These are phyloP conservation scores for Erithacus rubecula DNA, from an alignment of 2,797 vertebrate genomes.

Conservation along the genomic window DNA sequence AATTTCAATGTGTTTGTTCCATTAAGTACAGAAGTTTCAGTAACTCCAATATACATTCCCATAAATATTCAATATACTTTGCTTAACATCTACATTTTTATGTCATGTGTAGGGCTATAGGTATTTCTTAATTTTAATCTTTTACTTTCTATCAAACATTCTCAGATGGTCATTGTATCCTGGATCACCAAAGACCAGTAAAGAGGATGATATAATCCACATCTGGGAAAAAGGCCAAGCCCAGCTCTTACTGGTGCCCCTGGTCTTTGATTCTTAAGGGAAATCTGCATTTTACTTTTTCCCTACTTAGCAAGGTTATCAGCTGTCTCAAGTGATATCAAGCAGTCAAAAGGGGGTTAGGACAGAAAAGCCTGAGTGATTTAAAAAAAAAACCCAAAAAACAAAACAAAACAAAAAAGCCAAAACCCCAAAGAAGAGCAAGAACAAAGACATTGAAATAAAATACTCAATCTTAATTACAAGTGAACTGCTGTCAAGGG, in stretches of 20 bases:
- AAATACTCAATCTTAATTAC: background rate
- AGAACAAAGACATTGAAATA: background rate
- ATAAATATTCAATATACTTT: background rate
- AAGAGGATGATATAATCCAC: background rate
- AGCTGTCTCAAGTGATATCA: background rate
- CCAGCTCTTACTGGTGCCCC: background rate
- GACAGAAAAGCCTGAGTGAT: background rate
- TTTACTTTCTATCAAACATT: background rate
- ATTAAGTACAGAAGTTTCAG: background rate
- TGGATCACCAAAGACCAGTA: background rate
- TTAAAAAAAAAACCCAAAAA: background rate
- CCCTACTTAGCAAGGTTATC: background rate
- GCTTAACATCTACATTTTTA: background rate
- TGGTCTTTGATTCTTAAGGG: background rate
- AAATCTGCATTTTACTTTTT: background rate
- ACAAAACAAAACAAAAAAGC: rapidly evolving
- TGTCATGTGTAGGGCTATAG: background rate
- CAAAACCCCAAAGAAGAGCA: background rate
- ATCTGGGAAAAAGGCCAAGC: background rate
- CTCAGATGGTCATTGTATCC: background rate
- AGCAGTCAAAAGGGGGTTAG: background rate
- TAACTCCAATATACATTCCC: background rate
- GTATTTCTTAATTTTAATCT: background rate
- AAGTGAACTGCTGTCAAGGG: background rate
- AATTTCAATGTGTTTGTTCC: background rate